Evolutionary conservation across 2,888 invertebrate genomes (phyloP).

Genomic region (Hypselothyrea guttata): DNA sequence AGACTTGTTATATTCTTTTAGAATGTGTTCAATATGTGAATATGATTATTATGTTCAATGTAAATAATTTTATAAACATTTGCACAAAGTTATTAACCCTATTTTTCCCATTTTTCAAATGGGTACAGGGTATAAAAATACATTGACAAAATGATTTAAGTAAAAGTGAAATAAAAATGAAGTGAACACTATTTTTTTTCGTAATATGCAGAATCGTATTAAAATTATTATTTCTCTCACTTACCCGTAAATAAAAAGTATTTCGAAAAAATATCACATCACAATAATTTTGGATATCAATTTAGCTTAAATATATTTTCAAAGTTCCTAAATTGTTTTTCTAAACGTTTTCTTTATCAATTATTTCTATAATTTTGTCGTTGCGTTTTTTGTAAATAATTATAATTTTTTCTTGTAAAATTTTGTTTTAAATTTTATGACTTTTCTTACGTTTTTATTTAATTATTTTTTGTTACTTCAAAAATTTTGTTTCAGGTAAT

Average conservation of each 20-base stretch:
- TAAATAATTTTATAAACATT: too few relatives aligned
- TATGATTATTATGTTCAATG: too few relatives aligned
- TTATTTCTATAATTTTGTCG: constrained; percentile 30
- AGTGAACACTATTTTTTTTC: too few relatives aligned
- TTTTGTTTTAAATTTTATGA: constrained; percentile 53
- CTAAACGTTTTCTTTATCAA: constrained; percentile 21
- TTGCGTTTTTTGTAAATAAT: constrained; percentile 59
- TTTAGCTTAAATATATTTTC: constrained; percentile 43
- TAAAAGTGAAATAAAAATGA: too few relatives aligned
- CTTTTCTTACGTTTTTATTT: constrained; percentile 37
- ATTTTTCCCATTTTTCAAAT: too few relatives aligned
- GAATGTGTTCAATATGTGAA: too few relatives aligned
- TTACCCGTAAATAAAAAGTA: constrained; percentile 72
- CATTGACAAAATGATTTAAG: too few relatives aligned
- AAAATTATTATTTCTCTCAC: constrained; percentile 26
- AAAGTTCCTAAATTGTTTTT: constrained; percentile 41
- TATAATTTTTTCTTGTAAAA: constrained; percentile 72
- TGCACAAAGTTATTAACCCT: too few relatives aligned
- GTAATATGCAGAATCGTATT: too few relatives aligned
- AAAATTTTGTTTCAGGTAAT: constrained; percentile 79
- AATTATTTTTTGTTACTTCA: constrained; percentile 52
- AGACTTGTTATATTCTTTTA: too few relatives aligned
- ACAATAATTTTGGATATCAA: constrained; percentile 66
- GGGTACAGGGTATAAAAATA: too few relatives aligned
- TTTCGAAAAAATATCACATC: constrained; percentile 78